phyloP scores from a whole-genome alignment of 2,113 vertebrate genomes.

The Tamias sibiricus region DNA sequence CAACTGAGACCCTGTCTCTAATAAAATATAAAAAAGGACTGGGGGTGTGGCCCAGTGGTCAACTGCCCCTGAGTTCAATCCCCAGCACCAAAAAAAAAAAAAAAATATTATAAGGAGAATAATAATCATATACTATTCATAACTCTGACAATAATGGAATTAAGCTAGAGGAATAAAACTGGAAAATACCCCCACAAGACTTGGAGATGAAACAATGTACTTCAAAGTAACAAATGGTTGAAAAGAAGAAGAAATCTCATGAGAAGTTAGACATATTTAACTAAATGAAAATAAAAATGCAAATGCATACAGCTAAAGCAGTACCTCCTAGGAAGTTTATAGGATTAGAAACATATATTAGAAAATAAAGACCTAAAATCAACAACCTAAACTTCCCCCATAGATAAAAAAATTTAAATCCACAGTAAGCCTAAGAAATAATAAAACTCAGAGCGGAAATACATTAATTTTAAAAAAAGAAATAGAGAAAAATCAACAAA shows the following conservation, averaged over 20 bases:
- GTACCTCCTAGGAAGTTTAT: background rate
- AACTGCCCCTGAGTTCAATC: too few relatives aligned
- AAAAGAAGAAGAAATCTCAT: slow-evolving; percentile 15
- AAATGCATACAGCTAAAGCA: slow-evolving; percentile 5
- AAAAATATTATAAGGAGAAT: background rate
- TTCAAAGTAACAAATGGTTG: slow-evolving; percentile 1
- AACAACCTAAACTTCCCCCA: background rate
- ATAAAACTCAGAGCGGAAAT: slow-evolving; percentile 19
- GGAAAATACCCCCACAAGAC: slow-evolving; percentile 10
- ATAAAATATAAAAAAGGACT: too few relatives aligned
- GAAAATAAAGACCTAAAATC: slow-evolving; percentile 10
- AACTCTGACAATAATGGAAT: background rate
- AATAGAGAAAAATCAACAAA: background rate
- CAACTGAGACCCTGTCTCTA: too few relatives aligned
- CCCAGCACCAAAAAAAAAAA: too few relatives aligned
- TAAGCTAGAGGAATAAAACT: slow-evolving; percentile 11
- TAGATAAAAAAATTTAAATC: background rate
- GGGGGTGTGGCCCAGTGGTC: too few relatives aligned
- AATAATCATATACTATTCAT: background rate
- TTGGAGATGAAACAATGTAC: slow-evolving; percentile 6
- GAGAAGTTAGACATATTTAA: slow-evolving; percentile 25
- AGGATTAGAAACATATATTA: background rate
- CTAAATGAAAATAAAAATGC: slow-evolving; percentile 56
- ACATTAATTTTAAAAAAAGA: slow-evolving; percentile 1
- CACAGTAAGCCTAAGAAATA: slow-evolving; percentile 5